Conservation (phyloP, 2,797 vertebrate species). For the Spheniscus humboldti region DNA sequence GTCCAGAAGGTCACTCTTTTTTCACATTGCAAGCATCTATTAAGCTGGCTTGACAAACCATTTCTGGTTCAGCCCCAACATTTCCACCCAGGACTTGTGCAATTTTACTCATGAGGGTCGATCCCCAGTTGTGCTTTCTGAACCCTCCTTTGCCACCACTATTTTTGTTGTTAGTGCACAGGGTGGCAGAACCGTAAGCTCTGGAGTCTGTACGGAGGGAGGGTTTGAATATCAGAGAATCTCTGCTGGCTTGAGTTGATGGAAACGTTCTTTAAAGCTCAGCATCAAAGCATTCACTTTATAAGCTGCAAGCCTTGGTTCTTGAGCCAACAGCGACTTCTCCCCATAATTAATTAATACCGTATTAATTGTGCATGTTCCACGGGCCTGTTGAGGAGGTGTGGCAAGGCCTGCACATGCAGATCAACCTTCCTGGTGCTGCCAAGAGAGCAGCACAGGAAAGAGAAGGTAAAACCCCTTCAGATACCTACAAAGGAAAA, state of each 20-base stretch:
- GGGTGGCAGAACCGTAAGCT: neutral
- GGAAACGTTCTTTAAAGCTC: slow-evolving; percentile 66
- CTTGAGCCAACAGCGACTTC: slow-evolving; percentile 56
- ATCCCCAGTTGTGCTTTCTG: neutral
- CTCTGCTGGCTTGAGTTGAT: slow-evolving; percentile 45
- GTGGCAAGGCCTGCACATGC: neutral
- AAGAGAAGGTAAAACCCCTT: neutral
- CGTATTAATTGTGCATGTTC: slow-evolving; percentile 67
- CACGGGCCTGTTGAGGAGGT: neutral
- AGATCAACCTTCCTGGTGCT: neutral
- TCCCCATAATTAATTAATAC: slow-evolving; percentile 66
- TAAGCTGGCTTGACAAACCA: neutral
- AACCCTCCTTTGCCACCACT: neutral
- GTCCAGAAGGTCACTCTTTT: neutral
- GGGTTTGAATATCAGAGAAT: slow-evolving; percentile 50
- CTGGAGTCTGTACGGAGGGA: neutral
- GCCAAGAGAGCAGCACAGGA: neutral
- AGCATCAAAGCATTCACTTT: slow-evolving; percentile 69
- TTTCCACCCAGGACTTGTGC: neutral
- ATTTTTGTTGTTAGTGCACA: neutral
- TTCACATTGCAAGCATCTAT: neutral
- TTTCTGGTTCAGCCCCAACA: neutral
- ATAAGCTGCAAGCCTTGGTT: slow-evolving; percentile 66
- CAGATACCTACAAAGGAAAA: neutral
- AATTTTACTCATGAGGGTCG: neutral